phyloP scores from a whole-genome alignment of 2,888 invertebrate genomes.

The Phaonia tiefii region DNA sequence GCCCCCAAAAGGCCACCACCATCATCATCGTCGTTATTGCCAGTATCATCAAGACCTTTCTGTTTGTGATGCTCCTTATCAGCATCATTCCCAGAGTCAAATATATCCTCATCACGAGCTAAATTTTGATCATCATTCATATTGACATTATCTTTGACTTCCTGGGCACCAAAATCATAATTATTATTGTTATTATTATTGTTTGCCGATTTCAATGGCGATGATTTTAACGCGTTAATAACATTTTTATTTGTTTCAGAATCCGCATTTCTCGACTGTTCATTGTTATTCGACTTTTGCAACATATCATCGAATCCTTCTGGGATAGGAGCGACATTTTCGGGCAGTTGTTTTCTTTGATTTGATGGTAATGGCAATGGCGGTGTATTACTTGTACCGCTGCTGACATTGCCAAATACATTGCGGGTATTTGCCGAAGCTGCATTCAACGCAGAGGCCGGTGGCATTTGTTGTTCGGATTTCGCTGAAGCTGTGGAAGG shows the following conservation, averaged over 20 bases:
- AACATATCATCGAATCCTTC: slow-evolving; percentile 77
- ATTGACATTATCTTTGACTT: slow-evolving; percentile 77
- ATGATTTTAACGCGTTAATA: slow-evolving; percentile 68
- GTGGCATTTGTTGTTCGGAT: slow-evolving; percentile 61
- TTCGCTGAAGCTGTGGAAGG: slow-evolving; percentile 62
- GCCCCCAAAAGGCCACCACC: slow-evolving; percentile 67
- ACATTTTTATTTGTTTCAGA: slow-evolving; percentile 72
- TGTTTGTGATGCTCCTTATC: slow-evolving; percentile 55
- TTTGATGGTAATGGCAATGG: slow-evolving; percentile 64
- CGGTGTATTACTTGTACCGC: slow-evolving; percentile 68
- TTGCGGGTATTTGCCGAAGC: slow-evolving; percentile 61
- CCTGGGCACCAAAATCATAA: slow-evolving; percentile 78
- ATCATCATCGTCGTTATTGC: slow-evolving; percentile 69
- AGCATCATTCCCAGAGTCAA: slow-evolving; percentile 71
- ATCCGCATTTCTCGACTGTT: slow-evolving; percentile 71
- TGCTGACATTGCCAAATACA: slow-evolving; percentile 65
- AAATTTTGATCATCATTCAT: slow-evolving; percentile 78
- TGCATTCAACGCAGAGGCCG: slow-evolving; percentile 48
- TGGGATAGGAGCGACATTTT: slow-evolving; percentile 79
- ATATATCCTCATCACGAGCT: slow-evolving; percentile 76
- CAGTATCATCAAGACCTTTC: slow-evolving; percentile 63
- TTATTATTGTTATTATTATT: slow-evolving; percentile 79
- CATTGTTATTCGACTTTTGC: slow-evolving; percentile 69
- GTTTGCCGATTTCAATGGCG: slow-evolving; percentile 54
- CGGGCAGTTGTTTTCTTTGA: slow-evolving; percentile 76